Conservation (phyloP, 2,113 vertebrate genomes). For the Mustela nigripes region DNA sequence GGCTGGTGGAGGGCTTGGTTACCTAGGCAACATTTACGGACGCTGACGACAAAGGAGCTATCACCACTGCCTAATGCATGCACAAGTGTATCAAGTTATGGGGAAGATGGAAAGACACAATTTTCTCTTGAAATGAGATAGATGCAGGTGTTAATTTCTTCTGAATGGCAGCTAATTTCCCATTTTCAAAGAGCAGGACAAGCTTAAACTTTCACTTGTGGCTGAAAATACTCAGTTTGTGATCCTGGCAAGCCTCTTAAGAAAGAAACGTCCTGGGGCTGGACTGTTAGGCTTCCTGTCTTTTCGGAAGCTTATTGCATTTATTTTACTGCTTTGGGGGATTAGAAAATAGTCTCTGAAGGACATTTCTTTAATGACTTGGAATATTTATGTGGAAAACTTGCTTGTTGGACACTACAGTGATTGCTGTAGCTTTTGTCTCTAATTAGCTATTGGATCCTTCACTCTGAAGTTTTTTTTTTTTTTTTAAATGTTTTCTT, state of each 20-base stretch:
- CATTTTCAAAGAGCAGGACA: slow-evolving; percentile 51
- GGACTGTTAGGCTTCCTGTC: slow-evolving; percentile 41
- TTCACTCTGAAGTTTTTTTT: not conserved
- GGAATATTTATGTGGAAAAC: slow-evolving; percentile 66
- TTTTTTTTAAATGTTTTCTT: not conserved
- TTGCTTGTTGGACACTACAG: slow-evolving; percentile 5
- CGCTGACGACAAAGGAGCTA: not conserved
- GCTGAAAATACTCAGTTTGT: slow-evolving; percentile 43
- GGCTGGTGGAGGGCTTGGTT: not conserved
- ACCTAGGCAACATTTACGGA: not conserved
- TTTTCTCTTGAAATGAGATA: slow-evolving; percentile 50
- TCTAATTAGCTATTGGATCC: not conserved
- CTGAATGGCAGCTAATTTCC: slow-evolving; percentile 64
- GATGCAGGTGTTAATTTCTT: slow-evolving; percentile 67
- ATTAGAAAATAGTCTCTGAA: slow-evolving; percentile 68
- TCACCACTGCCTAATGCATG: not conserved
- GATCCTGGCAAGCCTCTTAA: slow-evolving; percentile 40
- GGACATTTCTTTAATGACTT: slow-evolving; percentile 67
- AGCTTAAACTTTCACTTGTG: slow-evolving; percentile 53
- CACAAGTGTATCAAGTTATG: not conserved
- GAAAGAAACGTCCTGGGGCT: not conserved
- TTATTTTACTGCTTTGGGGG: slow-evolving; percentile 63
- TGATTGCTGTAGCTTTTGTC: slow-evolving; percentile 4
- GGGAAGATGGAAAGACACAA: not conserved
- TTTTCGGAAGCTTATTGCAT: slow-evolving; percentile 51